A percentile compares a stretch with the other conserved stretches of the same genome.
These are phyloP conservation scores for Vidua chalybeata DNA, from an alignment of 2,113 vertebrate species.

Conservation along the genomic window DNA sequence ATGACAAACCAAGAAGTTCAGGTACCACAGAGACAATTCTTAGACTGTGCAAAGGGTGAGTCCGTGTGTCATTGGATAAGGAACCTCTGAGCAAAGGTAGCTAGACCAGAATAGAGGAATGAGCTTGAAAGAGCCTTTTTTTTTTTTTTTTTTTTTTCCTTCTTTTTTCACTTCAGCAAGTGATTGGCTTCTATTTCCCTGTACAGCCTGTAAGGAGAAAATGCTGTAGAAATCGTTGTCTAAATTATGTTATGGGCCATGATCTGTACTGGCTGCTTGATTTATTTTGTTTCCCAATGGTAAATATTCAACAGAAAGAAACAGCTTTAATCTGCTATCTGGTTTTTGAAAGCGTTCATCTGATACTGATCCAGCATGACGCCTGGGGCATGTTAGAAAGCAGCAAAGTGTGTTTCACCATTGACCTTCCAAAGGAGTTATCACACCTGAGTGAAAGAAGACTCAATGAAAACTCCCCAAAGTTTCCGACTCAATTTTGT, in stretches of 20 bases:
- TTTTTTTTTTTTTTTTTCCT: too few relatives aligned
- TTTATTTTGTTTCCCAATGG: background rate
- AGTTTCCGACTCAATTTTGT: background rate
- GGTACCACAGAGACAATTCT: background rate
- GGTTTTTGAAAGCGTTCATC: background rate
- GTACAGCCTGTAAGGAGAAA: background rate
- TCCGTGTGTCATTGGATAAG: background rate
- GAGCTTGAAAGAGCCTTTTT: background rate
- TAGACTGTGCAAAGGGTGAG: background rate
- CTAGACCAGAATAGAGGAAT: background rate
- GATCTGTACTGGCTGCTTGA: background rate
- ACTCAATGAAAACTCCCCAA: background rate
- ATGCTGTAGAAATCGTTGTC: background rate
- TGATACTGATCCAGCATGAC: rapidly evolving
- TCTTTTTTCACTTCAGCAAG: background rate
- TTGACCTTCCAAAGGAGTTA: background rate
- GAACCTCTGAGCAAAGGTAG: background rate
- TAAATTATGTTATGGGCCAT: background rate
- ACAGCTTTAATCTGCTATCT: background rate
- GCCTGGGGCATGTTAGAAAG: background rate
- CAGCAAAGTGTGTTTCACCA: background rate
- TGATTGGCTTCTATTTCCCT: background rate
- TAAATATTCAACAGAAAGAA: background rate
- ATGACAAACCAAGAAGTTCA: background rate
- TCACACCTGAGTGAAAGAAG: background rate